Evolutionary conservation across 2,113 vertebrate species (phyloP), one percentile per base, ranked within the genome.

Genomic region (Alethe castanea): DNA sequence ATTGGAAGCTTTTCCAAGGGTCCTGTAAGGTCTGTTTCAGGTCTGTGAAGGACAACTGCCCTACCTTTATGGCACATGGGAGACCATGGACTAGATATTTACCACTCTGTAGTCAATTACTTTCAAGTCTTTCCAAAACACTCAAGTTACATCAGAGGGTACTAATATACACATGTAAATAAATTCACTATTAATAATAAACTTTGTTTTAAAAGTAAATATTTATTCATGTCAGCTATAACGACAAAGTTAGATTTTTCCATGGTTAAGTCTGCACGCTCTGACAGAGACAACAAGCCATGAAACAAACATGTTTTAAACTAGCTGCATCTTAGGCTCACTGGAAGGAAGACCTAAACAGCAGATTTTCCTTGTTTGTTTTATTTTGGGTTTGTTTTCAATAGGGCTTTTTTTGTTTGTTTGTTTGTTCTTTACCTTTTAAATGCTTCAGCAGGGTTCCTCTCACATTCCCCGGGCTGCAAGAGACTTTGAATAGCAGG

Each of bases 401-500:
- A 14, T 48, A 81, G 20, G 8, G 47, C 13, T 23, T 0, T 7
- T 31, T 31, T 20, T 54, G 14, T 10, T 11, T 28, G 9, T 12
- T 17, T 42, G 50, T 26, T 45, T 71, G 24, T 38, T 85, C 85
- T 93, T 97, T 98, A 99, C 99, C 99, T 99, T 98, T 99, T 99
- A 98, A 99, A 99, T 5, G 99, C 98, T 98, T 99, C 99, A 1
- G 98, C 98, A 38, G 99, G 99, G 96, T 99, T 99, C 97, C 99
- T 98, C 97, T 99, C 99, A 33, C 99, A 99, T 81, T 99, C 99
- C 19, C 99, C 99, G 0, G 98, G 98, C 77, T 99, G 98, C 95
- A 99, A 91, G 26, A 98, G 93, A 91, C 97, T 98, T 83, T 99
- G 99, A 86, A 98, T 97, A 11, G 98, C 98, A 35, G 99, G 98